Evolutionary conservation across 2,888 invertebrate species (phyloP).

Genomic region (Girardia tigrina): DNA sequence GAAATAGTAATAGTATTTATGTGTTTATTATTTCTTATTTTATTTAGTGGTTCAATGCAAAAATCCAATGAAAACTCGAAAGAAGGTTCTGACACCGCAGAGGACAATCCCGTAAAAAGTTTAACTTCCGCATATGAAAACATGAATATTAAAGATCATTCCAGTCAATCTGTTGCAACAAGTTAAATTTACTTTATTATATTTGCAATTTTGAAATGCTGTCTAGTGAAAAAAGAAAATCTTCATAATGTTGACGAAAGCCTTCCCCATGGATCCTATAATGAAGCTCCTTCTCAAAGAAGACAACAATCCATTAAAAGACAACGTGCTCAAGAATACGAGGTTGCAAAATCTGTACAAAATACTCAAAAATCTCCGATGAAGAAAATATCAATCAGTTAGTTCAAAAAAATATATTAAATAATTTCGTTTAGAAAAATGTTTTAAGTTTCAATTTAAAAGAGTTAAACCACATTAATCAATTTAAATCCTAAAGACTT

Average conservation of each 20-base stretch:
- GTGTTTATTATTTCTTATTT: no score
- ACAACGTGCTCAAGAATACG: conserved; percentile 28
- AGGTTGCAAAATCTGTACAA: not conserved
- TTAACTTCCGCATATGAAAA: not conserved
- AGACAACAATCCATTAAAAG: conserved; percentile 20
- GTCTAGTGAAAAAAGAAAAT: not conserved
- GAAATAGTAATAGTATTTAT: no score
- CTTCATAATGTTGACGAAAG: not conserved
- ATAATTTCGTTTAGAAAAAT: no score
- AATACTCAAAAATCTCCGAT: conserved; percentile 4
- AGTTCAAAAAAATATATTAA: not conserved
- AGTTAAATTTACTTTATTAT: not conserved
- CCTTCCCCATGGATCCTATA: not conserved
- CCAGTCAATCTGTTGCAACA: not conserved
- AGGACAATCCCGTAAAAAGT: not conserved
- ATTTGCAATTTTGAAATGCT: not conserved
- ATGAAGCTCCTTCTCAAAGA: conserved; percentile 11
- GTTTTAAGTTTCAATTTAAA: no score
- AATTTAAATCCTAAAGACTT: no score
- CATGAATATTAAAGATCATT: not conserved
- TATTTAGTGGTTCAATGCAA: not conserved
- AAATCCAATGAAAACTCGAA: not conserved
- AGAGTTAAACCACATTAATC: no score
- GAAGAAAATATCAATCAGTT: not conserved
- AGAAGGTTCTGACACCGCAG: not conserved